Percentiles rank a stretch among this genome's conserved stretches.
Conservation (phyloP, 2,888 invertebrate species). For the Aphodius granarius region DNA sequence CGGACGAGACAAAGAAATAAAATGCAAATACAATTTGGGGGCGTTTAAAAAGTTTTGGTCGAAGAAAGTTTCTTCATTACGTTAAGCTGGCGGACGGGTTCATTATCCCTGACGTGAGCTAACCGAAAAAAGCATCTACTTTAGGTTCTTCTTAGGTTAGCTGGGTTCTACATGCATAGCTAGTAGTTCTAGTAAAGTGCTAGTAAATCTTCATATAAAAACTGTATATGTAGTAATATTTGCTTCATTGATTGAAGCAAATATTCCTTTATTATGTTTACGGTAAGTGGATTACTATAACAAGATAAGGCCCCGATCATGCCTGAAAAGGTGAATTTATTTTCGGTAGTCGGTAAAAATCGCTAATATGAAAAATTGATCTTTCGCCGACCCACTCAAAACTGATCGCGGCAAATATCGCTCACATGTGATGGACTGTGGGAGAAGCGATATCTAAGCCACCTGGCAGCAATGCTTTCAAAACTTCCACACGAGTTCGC, state of each 20-base stretch:
- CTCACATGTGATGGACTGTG: conserved; percentile 49
- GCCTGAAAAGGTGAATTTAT: conserved; percentile 22
- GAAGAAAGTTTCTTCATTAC: conserved; percentile 12
- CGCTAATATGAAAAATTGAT: conserved; percentile 30
- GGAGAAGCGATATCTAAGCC: conserved; percentile 44
- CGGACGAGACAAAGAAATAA: conserved; percentile 8
- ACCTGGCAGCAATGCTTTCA: conserved; percentile 42
- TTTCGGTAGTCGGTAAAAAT: conserved; percentile 22
- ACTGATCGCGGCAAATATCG: conserved; percentile 44
- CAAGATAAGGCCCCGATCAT: too few relatives aligned
- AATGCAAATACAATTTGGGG: conserved; percentile 14
- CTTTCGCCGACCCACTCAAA: conserved; percentile 31
- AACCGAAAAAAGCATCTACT: not conserved
- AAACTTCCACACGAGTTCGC: conserved; percentile 40
- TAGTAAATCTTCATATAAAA: too few relatives aligned
- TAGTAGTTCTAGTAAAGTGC: not conserved
- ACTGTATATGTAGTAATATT: too few relatives aligned
- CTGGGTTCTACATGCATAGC: not conserved
- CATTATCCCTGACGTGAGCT: conserved; percentile 3
- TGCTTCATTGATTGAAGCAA: too few relatives aligned
- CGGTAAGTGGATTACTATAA: too few relatives aligned
- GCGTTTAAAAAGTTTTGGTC: conserved; percentile 7
- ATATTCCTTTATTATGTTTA: too few relatives aligned
- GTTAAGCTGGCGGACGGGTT: conserved; percentile 8
- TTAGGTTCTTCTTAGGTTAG: not conserved